Conservation (phyloP, 1,140 invertebrate species). For the Chymomyza costata region DNA sequence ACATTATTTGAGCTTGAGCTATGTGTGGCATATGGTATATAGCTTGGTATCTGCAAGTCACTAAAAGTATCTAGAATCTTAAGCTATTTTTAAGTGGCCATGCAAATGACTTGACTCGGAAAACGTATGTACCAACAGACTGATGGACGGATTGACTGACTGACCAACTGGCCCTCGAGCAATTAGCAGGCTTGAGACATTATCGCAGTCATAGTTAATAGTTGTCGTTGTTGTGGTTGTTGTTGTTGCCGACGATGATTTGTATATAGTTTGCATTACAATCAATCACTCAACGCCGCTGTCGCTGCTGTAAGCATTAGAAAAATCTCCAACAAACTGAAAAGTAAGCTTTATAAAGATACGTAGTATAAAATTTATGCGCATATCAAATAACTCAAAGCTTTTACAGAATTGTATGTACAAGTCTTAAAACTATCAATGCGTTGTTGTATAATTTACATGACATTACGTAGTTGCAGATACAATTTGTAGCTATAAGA, state of each 20-base stretch:
- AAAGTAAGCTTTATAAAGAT: slow-evolving; percentile 1
- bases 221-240: not conserved
- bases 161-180: slow-evolving; percentile 13
- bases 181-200: slow-evolving; percentile 17
- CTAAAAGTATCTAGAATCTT: slow-evolving; percentile 23
- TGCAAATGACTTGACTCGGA: not conserved
- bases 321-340: slow-evolving; percentile 50
- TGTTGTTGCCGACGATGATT: slow-evolving; percentile 32
- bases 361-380: slow-evolving; percentile 46
- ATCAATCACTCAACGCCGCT: slow-evolving; percentile 66
- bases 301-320: slow-evolving; percentile 53
- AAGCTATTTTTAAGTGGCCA: slow-evolving; percentile 28
- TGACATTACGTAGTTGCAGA: slow-evolving; percentile 34
- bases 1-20: slow-evolving; percentile 49
- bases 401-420: too few relatives aligned
- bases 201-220: slow-evolving; percentile 13
- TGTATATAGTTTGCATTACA: slow-evolving; percentile 66
- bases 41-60: slow-evolving; percentile 9
- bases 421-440: slow-evolving; percentile 46
- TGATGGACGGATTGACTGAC: not conserved
- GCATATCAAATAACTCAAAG: slow-evolving; percentile 54
- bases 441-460: slow-evolving; percentile 47
- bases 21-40: too few relatives aligned
- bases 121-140: too few relatives aligned
- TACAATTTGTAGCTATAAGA: slow-evolving; percentile 14